Percentiles rank a stretch among this genome's conserved stretches.
Conservation (phyloP, 2,888 invertebrate species). For the Tenthredo mesomela region DNA sequence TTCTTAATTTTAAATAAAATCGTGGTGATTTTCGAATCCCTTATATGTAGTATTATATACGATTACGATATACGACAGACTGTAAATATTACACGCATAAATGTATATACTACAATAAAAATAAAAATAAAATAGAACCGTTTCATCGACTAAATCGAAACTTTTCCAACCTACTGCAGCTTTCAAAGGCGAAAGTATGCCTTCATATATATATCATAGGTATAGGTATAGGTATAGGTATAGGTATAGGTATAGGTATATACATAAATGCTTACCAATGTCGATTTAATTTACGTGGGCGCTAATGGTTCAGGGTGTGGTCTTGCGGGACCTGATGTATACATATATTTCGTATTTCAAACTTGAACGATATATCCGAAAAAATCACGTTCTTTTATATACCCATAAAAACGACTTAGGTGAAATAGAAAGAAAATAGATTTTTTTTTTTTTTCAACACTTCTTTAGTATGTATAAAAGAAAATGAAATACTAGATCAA, state of each 20-base stretch:
- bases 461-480: too few relatives aligned
- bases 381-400: not conserved
- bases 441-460: too few relatives aligned
- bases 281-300: constrained; percentile 52
- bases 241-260: not conserved
- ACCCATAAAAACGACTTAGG: not conserved
- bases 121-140: not conserved
- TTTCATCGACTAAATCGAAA: not conserved
- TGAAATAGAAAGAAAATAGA: constrained; percentile 28
- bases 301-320: constrained; percentile 50
- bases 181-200: constrained; percentile 27
- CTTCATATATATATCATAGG: not conserved
- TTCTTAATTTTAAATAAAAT: not conserved
- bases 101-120: too few relatives aligned
- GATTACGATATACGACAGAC: not conserved
- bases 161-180: not conserved
- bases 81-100: not conserved
- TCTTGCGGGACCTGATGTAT: constrained; percentile 4
- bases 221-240: too few relatives aligned
- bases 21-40: not conserved
- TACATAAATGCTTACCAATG: constrained; percentile 46
- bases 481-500: not conserved
- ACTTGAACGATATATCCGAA: not conserved
- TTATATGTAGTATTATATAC: not conserved
- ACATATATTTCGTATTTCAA: constrained; percentile 10